phyloP scores from a whole-genome alignment of 2,888 invertebrate species.

The Drosophila niveifrons region DNA sequence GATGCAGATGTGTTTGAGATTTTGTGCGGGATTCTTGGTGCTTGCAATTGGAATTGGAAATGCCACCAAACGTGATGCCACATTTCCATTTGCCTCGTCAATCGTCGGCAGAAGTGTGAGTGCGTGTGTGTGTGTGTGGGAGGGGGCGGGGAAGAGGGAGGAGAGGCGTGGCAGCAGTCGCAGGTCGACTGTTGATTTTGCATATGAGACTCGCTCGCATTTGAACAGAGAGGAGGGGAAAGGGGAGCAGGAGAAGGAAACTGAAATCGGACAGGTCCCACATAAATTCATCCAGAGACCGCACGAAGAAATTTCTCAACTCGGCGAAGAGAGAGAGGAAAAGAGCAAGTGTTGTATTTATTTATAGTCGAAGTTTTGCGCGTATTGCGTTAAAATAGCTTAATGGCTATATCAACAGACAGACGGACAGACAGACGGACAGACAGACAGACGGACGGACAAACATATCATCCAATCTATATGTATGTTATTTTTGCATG shows the following conservation, averaged over 20 bases:
- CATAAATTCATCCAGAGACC: conserved; percentile 53
- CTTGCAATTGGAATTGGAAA: conserved; percentile 39
- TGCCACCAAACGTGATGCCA: conserved; percentile 12
- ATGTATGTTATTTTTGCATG: conserved; percentile 14
- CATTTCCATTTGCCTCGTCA: conserved; percentile 56
- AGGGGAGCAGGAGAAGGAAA: background rate
- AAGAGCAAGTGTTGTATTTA: conserved; percentile 67
- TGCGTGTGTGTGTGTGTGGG: background rate
- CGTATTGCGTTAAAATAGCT: conserved; percentile 50
- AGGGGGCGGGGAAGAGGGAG: conserved; percentile 11
- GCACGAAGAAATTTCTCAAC: conserved; percentile 28
- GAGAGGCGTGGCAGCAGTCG: conserved; percentile 32
- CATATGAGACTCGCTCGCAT: conserved; percentile 43
- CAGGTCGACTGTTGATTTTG: conserved; percentile 65
- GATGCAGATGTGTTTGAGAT: conserved; percentile 3
- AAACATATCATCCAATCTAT: conserved; percentile 18
- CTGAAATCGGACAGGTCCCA: conserved; percentile 52
- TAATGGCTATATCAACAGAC: conserved; percentile 45
- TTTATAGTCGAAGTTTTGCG: conserved; percentile 63
- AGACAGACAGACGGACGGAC: too few relatives aligned
- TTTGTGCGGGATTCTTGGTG: conserved; percentile 12
- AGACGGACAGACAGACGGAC: background rate
- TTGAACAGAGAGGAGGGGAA: background rate
- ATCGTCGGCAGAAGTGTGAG: conserved; percentile 42
- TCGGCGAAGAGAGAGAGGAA: conserved; percentile 8